Percentiles rank a stretch among this genome's conserved stretches.
Evolutionary conservation across 2,797 vertebrate genomes (phyloP).

Genomic region (Anguilla obscura): DNA sequence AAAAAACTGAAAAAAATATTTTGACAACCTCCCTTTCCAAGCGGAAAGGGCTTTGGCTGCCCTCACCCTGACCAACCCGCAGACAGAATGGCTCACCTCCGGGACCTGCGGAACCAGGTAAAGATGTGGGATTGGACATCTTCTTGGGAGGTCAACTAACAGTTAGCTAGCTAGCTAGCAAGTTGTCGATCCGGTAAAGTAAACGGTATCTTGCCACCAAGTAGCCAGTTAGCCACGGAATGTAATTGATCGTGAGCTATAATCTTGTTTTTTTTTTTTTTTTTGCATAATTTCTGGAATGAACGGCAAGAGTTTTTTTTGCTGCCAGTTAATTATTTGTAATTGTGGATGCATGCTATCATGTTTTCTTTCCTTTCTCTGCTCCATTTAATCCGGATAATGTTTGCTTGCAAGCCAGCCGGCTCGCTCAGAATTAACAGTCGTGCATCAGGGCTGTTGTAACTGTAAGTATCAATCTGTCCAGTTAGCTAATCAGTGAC

Average conservation of each 20-base stretch:
- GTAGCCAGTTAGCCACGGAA: not conserved
- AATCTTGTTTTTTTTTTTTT: not conserved
- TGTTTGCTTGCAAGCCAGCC: not conserved
- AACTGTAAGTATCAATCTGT: not conserved
- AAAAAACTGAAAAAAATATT: slow-evolving; percentile 34
- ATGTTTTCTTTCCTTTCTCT: not conserved
- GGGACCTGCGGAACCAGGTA: slow-evolving; percentile 54
- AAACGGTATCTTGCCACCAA: not conserved
- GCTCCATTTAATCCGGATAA: slow-evolving; percentile 15
- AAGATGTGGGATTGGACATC: slow-evolving; percentile 4
- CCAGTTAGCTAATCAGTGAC: not conserved
- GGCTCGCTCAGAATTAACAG: not conserved
- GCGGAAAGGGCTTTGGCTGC: slow-evolving; percentile 38
- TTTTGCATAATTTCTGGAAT: not conserved
- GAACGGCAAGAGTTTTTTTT: slow-evolving; percentile 12
- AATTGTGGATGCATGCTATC: not conserved
- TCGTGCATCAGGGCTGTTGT: not conserved
- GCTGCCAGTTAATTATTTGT: not conserved
- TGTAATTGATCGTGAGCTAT: not conserved
- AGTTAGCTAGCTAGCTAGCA: not conserved
- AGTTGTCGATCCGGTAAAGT: not conserved
- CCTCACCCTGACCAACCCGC: slow-evolving; percentile 34
- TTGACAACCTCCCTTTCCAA: slow-evolving; percentile 28
- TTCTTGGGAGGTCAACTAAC: slow-evolving; percentile 22
- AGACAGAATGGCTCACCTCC: slow-evolving; percentile 52